phyloP scores from a whole-genome alignment of 1,140 invertebrate genomes.

The Gonioctena quinquepunctata region DNA sequence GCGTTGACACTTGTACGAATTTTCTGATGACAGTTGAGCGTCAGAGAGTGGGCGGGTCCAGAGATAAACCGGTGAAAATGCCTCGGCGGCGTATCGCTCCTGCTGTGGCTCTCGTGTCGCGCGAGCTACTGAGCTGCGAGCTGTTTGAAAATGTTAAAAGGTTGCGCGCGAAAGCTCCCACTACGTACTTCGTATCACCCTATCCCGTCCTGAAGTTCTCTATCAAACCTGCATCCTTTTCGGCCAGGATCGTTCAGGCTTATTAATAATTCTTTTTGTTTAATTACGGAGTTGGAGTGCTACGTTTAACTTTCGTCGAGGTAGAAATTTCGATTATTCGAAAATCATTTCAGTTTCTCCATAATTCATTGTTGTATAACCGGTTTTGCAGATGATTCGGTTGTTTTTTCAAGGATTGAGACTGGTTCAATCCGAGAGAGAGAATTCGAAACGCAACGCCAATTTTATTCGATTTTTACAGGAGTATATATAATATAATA shows the following conservation, averaged over 20 bases:
- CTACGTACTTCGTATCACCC: too few species aligned
- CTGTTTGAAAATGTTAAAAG: conserved; percentile 33
- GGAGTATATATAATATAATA: too few species aligned
- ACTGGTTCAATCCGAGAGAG: too few species aligned
- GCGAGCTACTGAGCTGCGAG: conserved; percentile 35
- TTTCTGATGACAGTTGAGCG: conserved; percentile 7
- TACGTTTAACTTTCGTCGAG: background rate
- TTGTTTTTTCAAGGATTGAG: too few species aligned
- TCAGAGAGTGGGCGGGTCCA: conserved; percentile 40
- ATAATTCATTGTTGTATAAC: too few species aligned
- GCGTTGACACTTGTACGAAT: conserved; percentile 17
- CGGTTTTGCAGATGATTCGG: too few species aligned
- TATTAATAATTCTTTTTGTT: conserved; percentile 9
- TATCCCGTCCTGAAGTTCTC: conserved; percentile 32
- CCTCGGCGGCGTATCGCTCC: background rate
- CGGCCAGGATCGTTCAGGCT: conserved; percentile 16
- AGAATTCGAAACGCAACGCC: too few species aligned
- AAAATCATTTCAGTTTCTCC: too few species aligned
- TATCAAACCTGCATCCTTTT: conserved; percentile 31
- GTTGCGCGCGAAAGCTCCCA: conserved; percentile 42
- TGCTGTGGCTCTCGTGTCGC: conserved; percentile 23
- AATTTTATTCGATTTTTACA: too few species aligned
- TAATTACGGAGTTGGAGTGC: conserved; percentile 2
- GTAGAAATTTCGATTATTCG: too few species aligned
- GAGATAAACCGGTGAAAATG: conserved; percentile 7